Base-by-base conservation (phyloP, 2,113 vertebrate species). In the Excalfactoria chinensis region DNA sequence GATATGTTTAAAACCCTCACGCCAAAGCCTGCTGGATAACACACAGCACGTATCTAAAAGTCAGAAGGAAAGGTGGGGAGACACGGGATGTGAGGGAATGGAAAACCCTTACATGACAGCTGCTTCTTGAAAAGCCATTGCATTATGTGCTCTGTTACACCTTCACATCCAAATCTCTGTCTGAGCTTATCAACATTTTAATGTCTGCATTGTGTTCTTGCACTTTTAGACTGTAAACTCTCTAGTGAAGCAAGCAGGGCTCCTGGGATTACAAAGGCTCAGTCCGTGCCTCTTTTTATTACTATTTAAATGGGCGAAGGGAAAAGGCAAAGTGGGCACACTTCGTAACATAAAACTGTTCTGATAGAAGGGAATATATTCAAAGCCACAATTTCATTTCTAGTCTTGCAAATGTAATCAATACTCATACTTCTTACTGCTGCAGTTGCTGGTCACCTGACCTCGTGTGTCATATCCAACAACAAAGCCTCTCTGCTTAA, bases 401-500 rank as follows among this genome's bases (percentile, higher is more conserved):
- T 94, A 90, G 81, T 70, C 89, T 96, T 85, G 89, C 69, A 92
- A 79, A 63, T 60, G 63, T 87, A 95, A 89, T 95, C 84, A 80
- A 95, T 90, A 94, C 58, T 63, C 92, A 80, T 97, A 99, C 99
- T 98, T 97, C 93, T 98, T 97, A 94, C 99, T 99, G 97, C 98
- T 99, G 97, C 99, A 99, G 97, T 98, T 98, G 96, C 98, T 99
- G 86, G 98, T 97, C 89, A 98, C 97, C 96, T 99, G 99, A 46
- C 98, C 99, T 79, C 99, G 97, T 74, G 98, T 99, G 96, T 99
- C 99, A 82, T 98, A 99, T 6, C 99, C 99, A 51, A 99, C 96
- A 30, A 99, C 99, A 90, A 99, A 96, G 16, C 99, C 99, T 93
- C 98, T 98, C 93, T 98, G 98, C 93, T 97, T 95, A 67, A 99